These are phyloP conservation scores for Pangasius krempfi DNA, from an alignment of 2,797 vertebrate species.

Conservation along the genomic window DNA sequence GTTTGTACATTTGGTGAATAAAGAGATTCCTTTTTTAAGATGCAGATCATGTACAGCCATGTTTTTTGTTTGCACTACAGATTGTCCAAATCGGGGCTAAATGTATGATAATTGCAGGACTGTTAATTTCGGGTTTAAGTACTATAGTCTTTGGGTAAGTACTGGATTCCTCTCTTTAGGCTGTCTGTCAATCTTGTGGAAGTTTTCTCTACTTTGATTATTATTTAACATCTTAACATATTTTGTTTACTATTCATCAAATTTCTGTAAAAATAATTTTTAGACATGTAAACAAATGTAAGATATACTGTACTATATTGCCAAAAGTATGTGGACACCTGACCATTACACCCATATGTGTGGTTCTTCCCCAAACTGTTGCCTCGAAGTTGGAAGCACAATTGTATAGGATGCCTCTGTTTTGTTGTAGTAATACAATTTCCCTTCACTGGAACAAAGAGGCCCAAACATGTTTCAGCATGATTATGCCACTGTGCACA, in stretches of 20 bases:
- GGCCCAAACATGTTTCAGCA: background rate
- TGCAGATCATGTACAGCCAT: conserved; percentile 29
- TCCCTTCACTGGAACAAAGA: background rate
- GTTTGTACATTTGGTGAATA: background rate
- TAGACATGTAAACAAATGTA: background rate
- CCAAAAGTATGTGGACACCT: background rate
- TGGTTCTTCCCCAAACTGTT: background rate
- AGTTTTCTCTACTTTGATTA: background rate
- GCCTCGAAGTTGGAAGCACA: background rate
- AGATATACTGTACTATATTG: background rate
- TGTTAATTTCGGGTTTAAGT: conserved; percentile 86
- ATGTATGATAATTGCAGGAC: conserved; percentile 89
- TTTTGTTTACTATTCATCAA: too few relatives aligned
- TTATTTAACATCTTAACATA: background rate
- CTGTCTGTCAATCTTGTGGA: background rate
- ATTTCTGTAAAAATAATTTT: background rate
- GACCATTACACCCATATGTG: background rate
- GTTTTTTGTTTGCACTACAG: conserved; percentile 68
- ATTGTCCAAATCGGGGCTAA: conserved; percentile 93
- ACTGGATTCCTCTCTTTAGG: background rate
- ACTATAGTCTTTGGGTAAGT: conserved; percentile 95
- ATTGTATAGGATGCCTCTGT: background rate
- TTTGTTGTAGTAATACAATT: too few relatives aligned
- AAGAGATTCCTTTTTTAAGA: background rate
- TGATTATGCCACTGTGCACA: background rate